Percentiles rank a stretch among this genome's conserved stretches.
Conservation (phyloP, 1,140 invertebrate genomes). For the Zaprionus davidi region DNA sequence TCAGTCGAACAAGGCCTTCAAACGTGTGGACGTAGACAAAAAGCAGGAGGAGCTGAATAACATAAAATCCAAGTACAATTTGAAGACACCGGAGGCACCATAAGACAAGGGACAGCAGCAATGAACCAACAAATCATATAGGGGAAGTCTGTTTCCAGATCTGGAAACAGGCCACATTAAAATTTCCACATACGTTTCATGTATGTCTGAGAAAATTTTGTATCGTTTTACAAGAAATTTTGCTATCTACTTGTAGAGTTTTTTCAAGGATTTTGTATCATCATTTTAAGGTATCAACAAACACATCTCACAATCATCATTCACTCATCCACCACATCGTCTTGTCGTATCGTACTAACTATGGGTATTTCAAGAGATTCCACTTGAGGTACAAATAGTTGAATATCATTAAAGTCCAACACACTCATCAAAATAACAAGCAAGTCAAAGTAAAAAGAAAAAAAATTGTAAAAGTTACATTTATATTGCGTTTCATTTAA, state of each 20-base stretch:
- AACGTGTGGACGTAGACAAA: slow-evolving; percentile 97
- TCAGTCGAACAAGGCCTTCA: slow-evolving; percentile 97
- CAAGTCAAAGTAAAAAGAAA: slow-evolving; percentile 75
- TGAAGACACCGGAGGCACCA: slow-evolving; percentile 84
- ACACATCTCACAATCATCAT: slow-evolving; percentile 51
- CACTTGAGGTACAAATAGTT: slow-evolving; percentile 34
- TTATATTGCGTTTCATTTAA: not conserved
- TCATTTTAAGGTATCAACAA: slow-evolving; percentile 52
- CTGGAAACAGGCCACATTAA: not conserved
- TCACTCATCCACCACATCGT: slow-evolving; percentile 59
- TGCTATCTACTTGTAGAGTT: slow-evolving; percentile 71
- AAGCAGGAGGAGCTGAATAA: slow-evolving; percentile 98
- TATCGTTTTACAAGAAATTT: slow-evolving; percentile 53
- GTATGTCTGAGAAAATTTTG: slow-evolving; percentile 14
- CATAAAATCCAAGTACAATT: slow-evolving; percentile 96
- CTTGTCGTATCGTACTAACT: slow-evolving; percentile 46
- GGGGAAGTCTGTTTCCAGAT: not conserved
- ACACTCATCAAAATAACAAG: slow-evolving; percentile 78
- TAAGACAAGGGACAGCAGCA: slow-evolving; percentile 22
- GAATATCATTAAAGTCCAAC: slow-evolving; percentile 50
- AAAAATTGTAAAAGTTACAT: slow-evolving; percentile 64
- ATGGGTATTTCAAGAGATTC: not conserved
- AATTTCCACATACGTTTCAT: slow-evolving; percentile 21
- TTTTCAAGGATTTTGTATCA: slow-evolving; percentile 59
- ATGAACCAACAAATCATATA: not conserved